phyloP scores from a whole-genome alignment of 2,888 invertebrate species.

The Thumatha senex region DNA sequence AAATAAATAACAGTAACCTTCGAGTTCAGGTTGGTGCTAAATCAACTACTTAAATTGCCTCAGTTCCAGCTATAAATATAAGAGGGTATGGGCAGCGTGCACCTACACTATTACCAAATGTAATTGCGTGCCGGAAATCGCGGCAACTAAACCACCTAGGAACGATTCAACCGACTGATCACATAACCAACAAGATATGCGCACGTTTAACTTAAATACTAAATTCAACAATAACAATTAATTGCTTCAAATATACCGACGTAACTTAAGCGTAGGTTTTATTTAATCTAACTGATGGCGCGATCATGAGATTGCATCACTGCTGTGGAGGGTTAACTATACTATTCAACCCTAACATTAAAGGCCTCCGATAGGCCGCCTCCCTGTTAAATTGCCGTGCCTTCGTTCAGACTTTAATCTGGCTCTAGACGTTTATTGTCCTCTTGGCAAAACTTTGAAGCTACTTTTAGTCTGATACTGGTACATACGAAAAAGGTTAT shows the following conservation, averaged over 20 bases:
- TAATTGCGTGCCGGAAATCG: conserved; percentile 19
- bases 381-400: conserved; percentile 47
- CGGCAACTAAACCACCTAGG: conserved; percentile 68
- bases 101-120: conserved; percentile 11
- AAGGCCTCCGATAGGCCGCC: conserved; percentile 45
- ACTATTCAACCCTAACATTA: conserved; percentile 48
- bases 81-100: conserved; percentile 65
- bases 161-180: conserved; percentile 62
- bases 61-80: conserved; percentile 63
- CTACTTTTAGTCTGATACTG: conserved; percentile 50
- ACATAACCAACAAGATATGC: conserved; percentile 78
- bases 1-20: conserved; percentile 71
- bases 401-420: conserved; percentile 49
- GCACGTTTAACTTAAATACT: conserved; percentile 71
- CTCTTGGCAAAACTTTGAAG: conserved; percentile 31
- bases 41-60: conserved; percentile 57
- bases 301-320: conserved; percentile 62
- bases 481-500: conserved; percentile 53
- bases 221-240: conserved; percentile 56
- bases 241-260: conserved; percentile 53
- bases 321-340: conserved; percentile 55
- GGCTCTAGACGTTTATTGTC: conserved; percentile 52
- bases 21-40: conserved; percentile 49
- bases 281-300: conserved; percentile 46
- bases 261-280: conserved; percentile 40